Conservation (phyloP, 2,888 invertebrate genomes). For the Aphidoletes aphidimyza region DNA sequence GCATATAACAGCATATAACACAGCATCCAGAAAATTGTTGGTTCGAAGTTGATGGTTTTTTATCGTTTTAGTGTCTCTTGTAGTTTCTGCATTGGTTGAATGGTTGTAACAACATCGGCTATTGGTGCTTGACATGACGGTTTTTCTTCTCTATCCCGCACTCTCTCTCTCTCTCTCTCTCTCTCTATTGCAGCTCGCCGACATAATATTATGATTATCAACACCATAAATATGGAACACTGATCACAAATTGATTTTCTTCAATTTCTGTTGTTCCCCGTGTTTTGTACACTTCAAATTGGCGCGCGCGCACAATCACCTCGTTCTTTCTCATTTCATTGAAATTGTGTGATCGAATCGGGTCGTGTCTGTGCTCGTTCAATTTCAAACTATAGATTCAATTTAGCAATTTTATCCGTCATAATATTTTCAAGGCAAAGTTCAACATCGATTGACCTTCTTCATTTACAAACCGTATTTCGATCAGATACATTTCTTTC, state of each 20-base stretch:
- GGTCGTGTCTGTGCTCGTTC: not conserved
- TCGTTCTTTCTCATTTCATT: not conserved
- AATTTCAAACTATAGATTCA: not conserved
- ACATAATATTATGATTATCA: not conserved
- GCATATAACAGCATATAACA: too few relatives aligned
- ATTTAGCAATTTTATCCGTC: conserved; percentile 10
- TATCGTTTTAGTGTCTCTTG: conserved; percentile 30
- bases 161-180: not conserved
- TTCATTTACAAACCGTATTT: not conserved
- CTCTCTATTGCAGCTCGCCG: not conserved
- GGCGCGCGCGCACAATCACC: too few relatives aligned
- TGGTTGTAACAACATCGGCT: not conserved
- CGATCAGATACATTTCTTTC: not conserved
- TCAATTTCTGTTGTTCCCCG: not conserved
- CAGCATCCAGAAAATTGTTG: not conserved
- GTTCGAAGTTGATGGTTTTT: conserved; percentile 20
- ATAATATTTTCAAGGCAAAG: conserved; percentile 5
- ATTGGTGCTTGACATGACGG: not conserved
- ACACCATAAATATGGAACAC: conserved; percentile 42
- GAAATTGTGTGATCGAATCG: not conserved
- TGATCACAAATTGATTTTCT: conserved; percentile 24
- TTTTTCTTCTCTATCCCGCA: not conserved
- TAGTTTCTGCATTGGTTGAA: not conserved
- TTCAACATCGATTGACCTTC: conserved; percentile 30
- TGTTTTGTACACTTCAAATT: too few relatives aligned